Conservation (phyloP, 1,140 invertebrate species). For the Calycopis cecrops region DNA sequence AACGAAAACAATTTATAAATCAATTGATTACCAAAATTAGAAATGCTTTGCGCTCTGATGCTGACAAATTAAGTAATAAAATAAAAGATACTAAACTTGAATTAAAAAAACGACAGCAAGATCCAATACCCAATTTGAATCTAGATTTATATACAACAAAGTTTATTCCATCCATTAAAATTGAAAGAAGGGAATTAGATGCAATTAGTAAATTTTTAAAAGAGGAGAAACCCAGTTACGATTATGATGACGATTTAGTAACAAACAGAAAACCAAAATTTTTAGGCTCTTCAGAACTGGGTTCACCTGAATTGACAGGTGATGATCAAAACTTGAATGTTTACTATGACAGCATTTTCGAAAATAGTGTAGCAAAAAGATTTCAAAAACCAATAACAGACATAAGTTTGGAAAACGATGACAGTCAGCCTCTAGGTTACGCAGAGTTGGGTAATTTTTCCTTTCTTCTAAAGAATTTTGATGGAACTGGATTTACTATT, state of each 20-base stretch:
- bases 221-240: conserved; percentile 29
- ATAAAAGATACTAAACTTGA: conserved; percentile 29
- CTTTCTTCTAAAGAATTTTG: conserved; percentile 53
- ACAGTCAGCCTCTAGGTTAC: conserved; percentile 22
- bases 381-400: conserved; percentile 46
- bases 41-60: conserved; percentile 48
- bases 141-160: no score
- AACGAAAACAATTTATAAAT: conserved; percentile 52
- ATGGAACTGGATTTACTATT: conserved; percentile 54
- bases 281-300: conserved; percentile 37
- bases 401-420: conserved; percentile 25
- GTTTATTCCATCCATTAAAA: neutral
- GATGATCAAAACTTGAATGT: conserved; percentile 37
- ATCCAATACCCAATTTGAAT: conserved; percentile 32
- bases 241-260: neutral
- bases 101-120: conserved; percentile 50
- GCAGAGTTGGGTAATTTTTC: conserved; percentile 39
- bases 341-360: conserved; percentile 41
- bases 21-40: conserved; percentile 56
- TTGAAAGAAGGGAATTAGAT: conserved; percentile 40
- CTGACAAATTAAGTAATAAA: conserved; percentile 20
- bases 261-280: conserved; percentile 29
- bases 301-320: conserved; percentile 54
- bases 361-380: conserved; percentile 47
- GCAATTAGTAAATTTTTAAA: conserved; percentile 46